A percentile compares a stretch with the other conserved stretches of the same genome.
Evolutionary conservation across 2,888 invertebrate species (phyloP).

Genomic region (Eupithecia inturbata): DNA sequence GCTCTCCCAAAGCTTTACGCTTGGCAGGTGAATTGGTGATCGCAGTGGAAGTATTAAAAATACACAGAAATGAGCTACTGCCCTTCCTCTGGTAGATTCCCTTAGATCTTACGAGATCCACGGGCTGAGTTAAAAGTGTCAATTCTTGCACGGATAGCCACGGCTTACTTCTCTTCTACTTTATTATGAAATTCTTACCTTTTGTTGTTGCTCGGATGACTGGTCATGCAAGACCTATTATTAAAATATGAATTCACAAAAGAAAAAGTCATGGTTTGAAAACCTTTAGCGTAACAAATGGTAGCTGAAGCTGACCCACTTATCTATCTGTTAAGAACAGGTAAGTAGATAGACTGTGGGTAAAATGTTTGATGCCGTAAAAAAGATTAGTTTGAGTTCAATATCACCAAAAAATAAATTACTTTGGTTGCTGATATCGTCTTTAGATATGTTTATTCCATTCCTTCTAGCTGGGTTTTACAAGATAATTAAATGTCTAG

Average conservation of each 20-base stretch:
- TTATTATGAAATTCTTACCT: neutral
- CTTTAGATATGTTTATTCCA: neutral
- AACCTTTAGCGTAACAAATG: constrained; percentile 17
- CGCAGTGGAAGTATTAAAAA: neutral
- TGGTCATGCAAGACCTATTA: constrained; percentile 2
- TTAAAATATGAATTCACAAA: constrained; percentile 7
- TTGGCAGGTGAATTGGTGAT: neutral
- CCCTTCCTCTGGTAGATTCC: neutral
- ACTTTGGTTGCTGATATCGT: neutral
- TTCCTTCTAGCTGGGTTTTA: neutral
- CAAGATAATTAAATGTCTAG: neutral
- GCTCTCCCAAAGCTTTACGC: neutral
- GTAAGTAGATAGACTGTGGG: neutral
- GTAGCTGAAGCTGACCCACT: constrained; percentile 31
- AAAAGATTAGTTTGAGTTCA: neutral
- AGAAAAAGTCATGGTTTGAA: constrained; percentile 12
- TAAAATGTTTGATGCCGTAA: neutral
- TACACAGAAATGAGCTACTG: neutral
- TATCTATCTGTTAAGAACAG: constrained; percentile 14
- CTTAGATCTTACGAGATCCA: neutral
- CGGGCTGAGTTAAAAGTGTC: neutral
- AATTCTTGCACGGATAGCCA: neutral
- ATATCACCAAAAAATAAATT: neutral
- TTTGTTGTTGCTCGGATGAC: constrained; percentile 3
- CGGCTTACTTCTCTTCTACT: neutral